phyloP scores from a whole-genome alignment of 1,140 invertebrate genomes.

The Ridgeia piscesae region DNA sequence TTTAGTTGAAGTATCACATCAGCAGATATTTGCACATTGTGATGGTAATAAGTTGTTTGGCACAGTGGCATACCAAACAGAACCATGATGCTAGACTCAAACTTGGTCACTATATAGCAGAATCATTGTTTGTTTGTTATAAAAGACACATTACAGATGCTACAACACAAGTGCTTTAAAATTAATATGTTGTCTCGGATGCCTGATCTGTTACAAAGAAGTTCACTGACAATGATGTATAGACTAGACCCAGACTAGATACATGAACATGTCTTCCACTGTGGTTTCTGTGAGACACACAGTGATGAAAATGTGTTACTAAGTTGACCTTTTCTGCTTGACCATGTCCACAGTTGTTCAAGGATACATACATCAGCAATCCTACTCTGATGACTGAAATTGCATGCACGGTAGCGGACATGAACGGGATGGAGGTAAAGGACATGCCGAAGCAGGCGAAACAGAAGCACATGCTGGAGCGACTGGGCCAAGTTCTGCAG shows the following conservation, averaged over 20 bases:
- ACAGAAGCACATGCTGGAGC: constrained; percentile 41
- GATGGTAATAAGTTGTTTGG: not conserved
- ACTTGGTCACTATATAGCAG: no score
- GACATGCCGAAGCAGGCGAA: constrained; percentile 39
- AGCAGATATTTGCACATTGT: not conserved
- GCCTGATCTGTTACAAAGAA: no score
- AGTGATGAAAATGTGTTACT: not conserved
- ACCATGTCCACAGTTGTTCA: constrained; percentile 46
- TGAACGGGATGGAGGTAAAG: not conserved
- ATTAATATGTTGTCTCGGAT: no score
- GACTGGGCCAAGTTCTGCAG: constrained; percentile 45
- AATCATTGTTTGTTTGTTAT: no score
- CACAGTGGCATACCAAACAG: not conserved
- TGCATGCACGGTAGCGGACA: constrained; percentile 34
- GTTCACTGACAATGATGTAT: no score
- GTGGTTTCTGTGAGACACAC: no score
- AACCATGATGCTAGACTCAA: no score
- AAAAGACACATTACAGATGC: no score
- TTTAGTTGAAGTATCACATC: not conserved
- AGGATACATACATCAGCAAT: constrained; percentile 51
- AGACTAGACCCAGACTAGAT: no score
- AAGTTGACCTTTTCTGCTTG: not conserved
- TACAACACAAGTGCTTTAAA: no score
- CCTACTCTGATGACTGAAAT: constrained; percentile 52
- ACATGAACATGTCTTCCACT: no score